Evolutionary conservation across 2,113 vertebrate species (phyloP), one percentile per base, ranked within the genome.

Genomic region (Chamaea fasciata): DNA sequence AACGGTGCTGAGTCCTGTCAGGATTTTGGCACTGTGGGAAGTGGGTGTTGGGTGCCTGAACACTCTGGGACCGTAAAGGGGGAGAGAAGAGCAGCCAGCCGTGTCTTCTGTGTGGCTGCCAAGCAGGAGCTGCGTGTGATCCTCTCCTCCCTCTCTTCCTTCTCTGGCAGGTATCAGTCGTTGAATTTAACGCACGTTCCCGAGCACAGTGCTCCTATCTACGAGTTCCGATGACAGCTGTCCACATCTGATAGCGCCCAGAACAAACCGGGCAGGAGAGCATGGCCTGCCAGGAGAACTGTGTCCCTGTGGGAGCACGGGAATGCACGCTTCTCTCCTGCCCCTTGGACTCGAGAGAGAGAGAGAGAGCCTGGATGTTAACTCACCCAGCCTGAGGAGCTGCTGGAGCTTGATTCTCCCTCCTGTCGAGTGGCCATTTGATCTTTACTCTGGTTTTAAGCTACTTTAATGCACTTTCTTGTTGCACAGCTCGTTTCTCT

Each of bases 201-300:
- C 21, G 99, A 99, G 97, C 98, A 99, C 98, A 99, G 99, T 11
- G 98, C 98, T 47, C 98, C 99, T 92, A 99, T 99, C 97, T 99
- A 99, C 24, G 99, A 99, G 92, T 99, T 99, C 96, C 99, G 99
- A 98, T 99, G 99, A 99, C 98, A 95, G 78, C 76, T 64, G 89
- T 42, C 94, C 65, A n/a, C 81, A 87, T 77, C 81, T 91, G 92
- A 81, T 74, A 92, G 84, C 37, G 7, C 96, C 93, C 96, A 65
- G 96, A 97, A 94, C 95, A 95, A 96, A 64, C 15, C 30, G 96
- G 98, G 98, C 97, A 97, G 95, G 96, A 95, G 97, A 83, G 90
- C 96, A 78, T 35, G 86, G 93, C 80, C 97, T 94, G 97, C 97
- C 94, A 62, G 92, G 96, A 97, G 96, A 95, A 94, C 95, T 94